A percentile compares a stretch with the other conserved stretches of the same genome.
phyloP scores from a whole-genome alignment of 1,140 invertebrate genomes.

The Tribolium castaneum region DNA sequence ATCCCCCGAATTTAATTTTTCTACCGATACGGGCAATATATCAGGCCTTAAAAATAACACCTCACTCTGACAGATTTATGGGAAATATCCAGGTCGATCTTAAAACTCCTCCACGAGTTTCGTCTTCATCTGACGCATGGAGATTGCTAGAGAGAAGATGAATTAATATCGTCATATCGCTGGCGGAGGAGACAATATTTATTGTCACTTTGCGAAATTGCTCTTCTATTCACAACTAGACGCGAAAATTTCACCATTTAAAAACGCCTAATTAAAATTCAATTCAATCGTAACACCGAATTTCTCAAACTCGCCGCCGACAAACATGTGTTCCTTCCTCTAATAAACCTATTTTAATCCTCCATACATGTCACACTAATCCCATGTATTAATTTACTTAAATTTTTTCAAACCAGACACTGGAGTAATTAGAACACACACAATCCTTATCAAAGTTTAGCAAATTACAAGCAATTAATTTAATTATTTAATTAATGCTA shows the following conservation, averaged over 20 bases:
- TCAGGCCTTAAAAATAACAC: constrained; percentile 35
- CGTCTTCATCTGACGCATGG: constrained; percentile 8
- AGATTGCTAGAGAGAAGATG: constrained; percentile 29
- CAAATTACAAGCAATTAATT: not conserved
- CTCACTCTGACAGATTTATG: constrained; percentile 23
- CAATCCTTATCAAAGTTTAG: too few species aligned
- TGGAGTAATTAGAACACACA: too few species aligned
- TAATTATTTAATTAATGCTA: not conserved
- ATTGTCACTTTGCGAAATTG: constrained; percentile 49
- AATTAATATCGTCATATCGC: constrained; percentile 30
- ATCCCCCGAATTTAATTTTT: constrained; percentile 28
- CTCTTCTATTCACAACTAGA: not conserved
- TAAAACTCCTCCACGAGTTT: constrained; percentile 21
- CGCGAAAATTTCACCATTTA: not conserved
- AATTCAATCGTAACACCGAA: not conserved
- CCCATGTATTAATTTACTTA: too few species aligned
- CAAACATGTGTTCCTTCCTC: too few species aligned
- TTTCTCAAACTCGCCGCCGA: not conserved
- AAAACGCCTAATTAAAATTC: not conserved
- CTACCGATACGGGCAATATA: constrained; percentile 32
- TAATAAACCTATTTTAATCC: too few species aligned
- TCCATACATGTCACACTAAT: too few species aligned
- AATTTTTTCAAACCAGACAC: too few species aligned
- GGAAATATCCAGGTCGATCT: constrained; percentile 32
- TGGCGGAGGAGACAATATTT: constrained; percentile 40